Conservation (phyloP, 2,797 vertebrate species). For the Lepus oiostolus region DNA sequence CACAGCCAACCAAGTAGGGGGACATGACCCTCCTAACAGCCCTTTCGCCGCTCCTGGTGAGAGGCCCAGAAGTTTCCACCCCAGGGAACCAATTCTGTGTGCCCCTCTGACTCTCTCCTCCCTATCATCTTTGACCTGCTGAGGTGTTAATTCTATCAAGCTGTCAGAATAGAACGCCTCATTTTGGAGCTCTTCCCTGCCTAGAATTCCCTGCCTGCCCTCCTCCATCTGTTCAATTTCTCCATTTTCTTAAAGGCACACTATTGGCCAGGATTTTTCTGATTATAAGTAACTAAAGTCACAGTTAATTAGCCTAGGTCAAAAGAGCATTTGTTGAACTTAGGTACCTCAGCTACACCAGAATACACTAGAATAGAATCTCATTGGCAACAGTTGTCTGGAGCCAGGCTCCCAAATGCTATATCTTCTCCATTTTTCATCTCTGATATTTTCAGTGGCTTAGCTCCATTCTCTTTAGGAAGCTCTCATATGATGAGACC, state of each 20-base stretch:
- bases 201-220: slow-evolving; percentile 53
- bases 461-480: slow-evolving; percentile 23
- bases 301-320: not conserved
- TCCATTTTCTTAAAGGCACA: slow-evolving; percentile 58
- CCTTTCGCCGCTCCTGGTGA: not conserved
- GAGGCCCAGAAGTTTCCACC: slow-evolving; percentile 39
- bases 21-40: not conserved
- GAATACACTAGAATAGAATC: not conserved
- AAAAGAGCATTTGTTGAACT: not conserved
- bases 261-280: not conserved
- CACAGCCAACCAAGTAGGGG: no score
- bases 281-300: not conserved
- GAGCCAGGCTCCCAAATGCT: not conserved
- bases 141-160: slow-evolving; percentile 72
- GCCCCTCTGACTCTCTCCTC: not conserved
- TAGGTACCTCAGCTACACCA: not conserved
- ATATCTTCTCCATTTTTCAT: not conserved
- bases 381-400: not conserved
- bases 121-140: slow-evolving; percentile 59
- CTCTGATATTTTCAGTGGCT: not conserved
- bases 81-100: slow-evolving; percentile 30
- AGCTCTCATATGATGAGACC: not conserved
- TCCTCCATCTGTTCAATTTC: slow-evolving; percentile 77
- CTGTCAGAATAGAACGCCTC: slow-evolving; percentile 39
- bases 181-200: slow-evolving; percentile 55